phyloP scores from a whole-genome alignment of 2,113 vertebrate genomes.

The Peromyscus leucopus region DNA sequence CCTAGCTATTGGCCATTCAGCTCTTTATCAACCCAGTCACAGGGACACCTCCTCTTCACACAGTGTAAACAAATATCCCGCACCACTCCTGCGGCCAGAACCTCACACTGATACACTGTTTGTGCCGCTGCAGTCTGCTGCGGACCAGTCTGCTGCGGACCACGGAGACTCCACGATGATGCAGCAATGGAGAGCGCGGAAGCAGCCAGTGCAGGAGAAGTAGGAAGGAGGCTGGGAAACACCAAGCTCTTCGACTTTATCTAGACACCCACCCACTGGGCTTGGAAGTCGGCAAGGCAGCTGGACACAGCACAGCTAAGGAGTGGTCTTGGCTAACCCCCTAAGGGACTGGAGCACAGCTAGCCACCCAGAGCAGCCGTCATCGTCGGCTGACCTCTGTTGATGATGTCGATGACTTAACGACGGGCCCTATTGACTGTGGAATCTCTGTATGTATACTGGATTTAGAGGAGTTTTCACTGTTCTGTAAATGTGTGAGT shows the following conservation, averaged over 20 bases:
- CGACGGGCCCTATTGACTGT: conserved; percentile 83
- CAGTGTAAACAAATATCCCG: background rate
- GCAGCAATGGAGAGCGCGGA: conserved; percentile 98
- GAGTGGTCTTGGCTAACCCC: conserved; percentile 88
- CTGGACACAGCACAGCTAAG: conserved; percentile 86
- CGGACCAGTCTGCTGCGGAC: conserved; percentile 95
- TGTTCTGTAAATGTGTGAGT: conserved; percentile 83
- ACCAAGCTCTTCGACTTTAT: conserved; percentile 94
- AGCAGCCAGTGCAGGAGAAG: conserved; percentile 96
- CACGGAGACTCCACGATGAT: conserved; percentile 96
- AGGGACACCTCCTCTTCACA: background rate
- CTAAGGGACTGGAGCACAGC: conserved; percentile 90
- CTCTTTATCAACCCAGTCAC: background rate
- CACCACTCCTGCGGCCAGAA: conserved; percentile 92
- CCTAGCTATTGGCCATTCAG: background rate
- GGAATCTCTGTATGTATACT: conserved; percentile 87
- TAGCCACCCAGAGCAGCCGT: conserved; percentile 83
- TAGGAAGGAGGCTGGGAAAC: conserved; percentile 92
- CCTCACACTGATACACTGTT: conserved; percentile 96
- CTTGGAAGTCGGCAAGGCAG: conserved; percentile 95
- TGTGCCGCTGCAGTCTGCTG: conserved; percentile 94
- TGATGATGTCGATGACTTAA: conserved; percentile 88
- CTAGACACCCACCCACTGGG: conserved; percentile 98
- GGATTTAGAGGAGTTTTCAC: conserved; percentile 84
- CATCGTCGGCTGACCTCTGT: conserved; percentile 83